Evolutionary conservation across 2,113 vertebrate genomes (phyloP), one percentile per base, ranked within the genome.

Genomic region (Psophia crepitans): DNA sequence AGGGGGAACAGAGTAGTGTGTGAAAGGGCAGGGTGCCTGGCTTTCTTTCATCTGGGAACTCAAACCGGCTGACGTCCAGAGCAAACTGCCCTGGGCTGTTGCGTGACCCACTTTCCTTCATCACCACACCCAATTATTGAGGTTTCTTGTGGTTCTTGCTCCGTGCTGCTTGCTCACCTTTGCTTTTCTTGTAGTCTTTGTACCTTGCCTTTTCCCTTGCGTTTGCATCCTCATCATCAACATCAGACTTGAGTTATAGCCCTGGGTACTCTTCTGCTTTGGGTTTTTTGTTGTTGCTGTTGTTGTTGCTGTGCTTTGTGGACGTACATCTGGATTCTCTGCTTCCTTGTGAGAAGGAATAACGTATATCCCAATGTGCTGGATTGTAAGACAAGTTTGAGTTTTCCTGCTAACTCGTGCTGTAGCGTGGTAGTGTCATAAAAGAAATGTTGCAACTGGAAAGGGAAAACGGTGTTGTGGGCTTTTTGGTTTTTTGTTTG

Each of bases 81-180:
- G 85, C 94, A 93, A 96, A 97, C 96, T 97, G 98, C 96, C 97
- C 95, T 91, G 91, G 95, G 97, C 95, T 98, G 93, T 96, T 96
- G 89, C 28, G 4, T 98, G 98, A 98, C 98, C 98, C 97, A 98
- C 94, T 98, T 98, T 98, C 96, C 91, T 96, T 94, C 84, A 82
- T 90, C 82, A 96, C 98, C 97, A 97, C 97, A 97, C 98, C 96
- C 94, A 93, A 41, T 95, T 96, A 96, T 86, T 97, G 84, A 97
- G 96, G 91, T 93, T 97, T 95, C 84, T 82, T 85, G 44, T 94
- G n/a, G 76, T 46, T 97, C 89, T 89, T 8, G 5, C 76, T 75
- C 32, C 0, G 14, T 77, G 61, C 75, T 91, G 54, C 35, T 65
- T 90, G 70, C n/a, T 88, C 76, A 95, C 95, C 92, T 96, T 93